Conservation (phyloP, 2,797 vertebrate species). For the Sebastes oblongus region DNA sequence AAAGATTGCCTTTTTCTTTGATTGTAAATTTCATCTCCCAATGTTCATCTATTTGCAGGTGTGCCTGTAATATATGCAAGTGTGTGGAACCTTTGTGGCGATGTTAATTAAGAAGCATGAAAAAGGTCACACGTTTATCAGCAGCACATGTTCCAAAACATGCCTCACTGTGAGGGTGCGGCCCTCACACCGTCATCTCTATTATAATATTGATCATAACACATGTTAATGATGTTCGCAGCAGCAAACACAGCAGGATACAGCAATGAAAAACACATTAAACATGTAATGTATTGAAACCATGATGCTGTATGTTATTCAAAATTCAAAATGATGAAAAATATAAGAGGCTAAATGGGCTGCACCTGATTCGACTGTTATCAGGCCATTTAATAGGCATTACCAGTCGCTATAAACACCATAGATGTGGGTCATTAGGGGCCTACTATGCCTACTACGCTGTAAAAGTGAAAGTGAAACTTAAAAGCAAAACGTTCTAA, state of each 20-base stretch:
- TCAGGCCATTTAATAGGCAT: too few species aligned
- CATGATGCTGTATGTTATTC: neutral
- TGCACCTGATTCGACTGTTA: too few species aligned
- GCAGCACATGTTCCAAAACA: slow-evolving; percentile 7
- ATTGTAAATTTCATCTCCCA: neutral
- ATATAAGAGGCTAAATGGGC: neutral
- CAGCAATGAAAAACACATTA: neutral
- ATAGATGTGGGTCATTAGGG: too few species aligned
- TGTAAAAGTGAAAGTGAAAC: too few species aligned
- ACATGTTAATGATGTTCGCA: neutral
- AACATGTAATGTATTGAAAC: neutral
- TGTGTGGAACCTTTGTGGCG: neutral
- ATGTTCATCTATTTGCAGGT: neutral
- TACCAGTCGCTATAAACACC: too few species aligned
- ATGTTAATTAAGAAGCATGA: neutral
- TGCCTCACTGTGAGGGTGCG: neutral
- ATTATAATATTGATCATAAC: neutral
- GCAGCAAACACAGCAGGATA: neutral
- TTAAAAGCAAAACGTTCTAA: too few species aligned
- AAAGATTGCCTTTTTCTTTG: neutral
- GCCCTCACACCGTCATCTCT: neutral
- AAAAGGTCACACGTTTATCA: slow-evolving; percentile 4
- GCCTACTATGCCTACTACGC: too few species aligned
- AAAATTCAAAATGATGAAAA: neutral
- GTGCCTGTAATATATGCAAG: neutral